phyloP scores from a whole-genome alignment of 2,888 invertebrate species.

The Cephalotes varians region DNA sequence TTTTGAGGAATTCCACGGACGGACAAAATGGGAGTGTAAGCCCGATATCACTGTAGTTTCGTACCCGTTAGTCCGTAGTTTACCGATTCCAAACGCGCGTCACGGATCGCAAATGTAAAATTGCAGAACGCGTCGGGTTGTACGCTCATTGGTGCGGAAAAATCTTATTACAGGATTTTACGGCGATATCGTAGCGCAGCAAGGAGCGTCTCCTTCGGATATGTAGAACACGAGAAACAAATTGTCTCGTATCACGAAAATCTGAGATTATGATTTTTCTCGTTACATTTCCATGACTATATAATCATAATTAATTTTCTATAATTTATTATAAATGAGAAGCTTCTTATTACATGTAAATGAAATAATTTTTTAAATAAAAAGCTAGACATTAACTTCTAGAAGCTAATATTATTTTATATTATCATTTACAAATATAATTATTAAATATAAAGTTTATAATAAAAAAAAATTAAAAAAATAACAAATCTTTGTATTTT shows the following conservation, averaged over 20 bases:
- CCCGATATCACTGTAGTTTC: constrained; percentile 10
- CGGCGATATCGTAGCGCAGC: not conserved
- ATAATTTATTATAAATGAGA: no score
- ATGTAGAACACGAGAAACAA: not conserved
- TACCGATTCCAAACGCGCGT: constrained; percentile 15
- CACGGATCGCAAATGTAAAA: constrained; percentile 43
- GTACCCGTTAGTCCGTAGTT: constrained; percentile 16
- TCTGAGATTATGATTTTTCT: no score
- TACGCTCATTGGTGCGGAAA: constrained; percentile 34
- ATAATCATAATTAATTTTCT: no score
- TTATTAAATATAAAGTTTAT: not conserved
- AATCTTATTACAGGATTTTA: constrained; percentile 16
- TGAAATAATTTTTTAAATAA: not conserved
- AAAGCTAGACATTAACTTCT: not conserved
- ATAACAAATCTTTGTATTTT: no score
- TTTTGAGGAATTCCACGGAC: not conserved
- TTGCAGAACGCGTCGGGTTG: constrained; percentile 18
- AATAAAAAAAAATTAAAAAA: not conserved
- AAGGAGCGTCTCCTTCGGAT: not conserved
- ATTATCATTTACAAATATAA: not conserved
- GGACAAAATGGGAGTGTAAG: not conserved
- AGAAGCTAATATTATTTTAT: not conserved
- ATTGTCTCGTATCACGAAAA: not conserved
- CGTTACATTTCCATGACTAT: no score
- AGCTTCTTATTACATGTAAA: no score